Percentiles rank a stretch among this genome's conserved stretches.
phyloP scores from a whole-genome alignment of 2,113 vertebrate species.

The Brachypodius melanocephalos region DNA sequence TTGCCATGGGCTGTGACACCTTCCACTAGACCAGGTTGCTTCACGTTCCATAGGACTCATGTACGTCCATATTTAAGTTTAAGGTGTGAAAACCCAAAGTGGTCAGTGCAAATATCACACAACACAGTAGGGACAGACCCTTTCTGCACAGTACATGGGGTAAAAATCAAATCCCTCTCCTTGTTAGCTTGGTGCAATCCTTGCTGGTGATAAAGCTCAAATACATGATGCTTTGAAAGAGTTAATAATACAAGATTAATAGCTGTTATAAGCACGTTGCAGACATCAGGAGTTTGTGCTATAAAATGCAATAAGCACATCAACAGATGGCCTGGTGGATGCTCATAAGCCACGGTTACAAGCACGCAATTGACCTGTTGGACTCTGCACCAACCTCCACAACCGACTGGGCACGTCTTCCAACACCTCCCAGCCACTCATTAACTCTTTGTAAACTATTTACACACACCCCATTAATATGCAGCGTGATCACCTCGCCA shows the following conservation, averaged over 20 bases:
- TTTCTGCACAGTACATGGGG: not conserved
- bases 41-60: fast-evolving
- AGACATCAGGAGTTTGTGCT: not conserved
- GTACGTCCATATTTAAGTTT: not conserved
- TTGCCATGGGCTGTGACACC: not conserved
- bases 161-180: not conserved
- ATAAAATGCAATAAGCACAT: constrained; percentile 27
- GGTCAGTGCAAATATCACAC: not conserved
- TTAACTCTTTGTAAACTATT: constrained; percentile 42
- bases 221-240: not conserved
- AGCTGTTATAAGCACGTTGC: not conserved
- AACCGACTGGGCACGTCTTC: not conserved
- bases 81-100: not conserved
- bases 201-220: not conserved
- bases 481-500: not conserved
- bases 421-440: constrained; percentile 8
- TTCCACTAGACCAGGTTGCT: not conserved
- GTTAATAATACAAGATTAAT: constrained; percentile 4
- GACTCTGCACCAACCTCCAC: constrained; percentile 26
- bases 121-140: not conserved
- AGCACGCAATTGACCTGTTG: constrained; percentile 23
- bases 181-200: not conserved
- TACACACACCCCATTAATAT: not conserved
- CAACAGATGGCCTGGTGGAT: constrained; percentile 41
- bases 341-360: constrained; percentile 14